phyloP scores from a whole-genome alignment of 2,797 vertebrate genomes.

The Sebastes wilsoni region DNA sequence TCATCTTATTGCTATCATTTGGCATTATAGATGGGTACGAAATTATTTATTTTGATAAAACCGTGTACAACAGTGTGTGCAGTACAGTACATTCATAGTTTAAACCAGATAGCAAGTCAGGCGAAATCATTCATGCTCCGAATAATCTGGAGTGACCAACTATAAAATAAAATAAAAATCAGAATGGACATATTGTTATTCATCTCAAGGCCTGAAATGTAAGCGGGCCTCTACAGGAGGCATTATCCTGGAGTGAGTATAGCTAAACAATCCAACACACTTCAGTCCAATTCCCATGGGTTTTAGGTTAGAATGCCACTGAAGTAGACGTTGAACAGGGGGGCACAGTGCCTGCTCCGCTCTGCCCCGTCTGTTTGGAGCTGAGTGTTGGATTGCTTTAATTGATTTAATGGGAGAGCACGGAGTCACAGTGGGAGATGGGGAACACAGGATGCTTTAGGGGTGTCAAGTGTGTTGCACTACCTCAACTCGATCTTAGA shows the following conservation, averaged over 20 bases:
- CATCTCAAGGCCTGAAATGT: conserved; percentile 59
- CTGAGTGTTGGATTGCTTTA: conserved; percentile 80
- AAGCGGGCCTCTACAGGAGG: conserved; percentile 63
- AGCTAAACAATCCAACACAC: conserved; percentile 73
- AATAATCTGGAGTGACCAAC: conserved; percentile 21
- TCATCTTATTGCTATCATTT: not conserved
- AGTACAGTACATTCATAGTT: not conserved
- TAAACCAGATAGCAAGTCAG: not conserved
- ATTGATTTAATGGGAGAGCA: conserved; percentile 83
- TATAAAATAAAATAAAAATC: conserved; percentile 23
- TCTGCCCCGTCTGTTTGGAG: conserved; percentile 73
- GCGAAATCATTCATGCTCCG: not conserved
- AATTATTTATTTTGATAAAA: not conserved
- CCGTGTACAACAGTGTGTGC: not conserved
- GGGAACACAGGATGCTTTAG: conserved; percentile 72
- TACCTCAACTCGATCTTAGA: conserved; percentile 73
- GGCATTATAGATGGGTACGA: not conserved
- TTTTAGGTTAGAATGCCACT: conserved; percentile 75
- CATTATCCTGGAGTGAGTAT: conserved; percentile 66
- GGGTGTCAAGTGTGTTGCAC: conserved; percentile 75
- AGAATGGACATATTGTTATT: conserved; percentile 62
- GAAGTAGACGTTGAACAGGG: conserved; percentile 72
- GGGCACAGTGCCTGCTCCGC: conserved; percentile 68
- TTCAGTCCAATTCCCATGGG: conserved; percentile 71
- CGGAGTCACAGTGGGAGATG: conserved; percentile 70